Evolutionary conservation across 2,797 vertebrate genomes (phyloP).

Genomic region (Sphenopsis melanotis): DNA sequence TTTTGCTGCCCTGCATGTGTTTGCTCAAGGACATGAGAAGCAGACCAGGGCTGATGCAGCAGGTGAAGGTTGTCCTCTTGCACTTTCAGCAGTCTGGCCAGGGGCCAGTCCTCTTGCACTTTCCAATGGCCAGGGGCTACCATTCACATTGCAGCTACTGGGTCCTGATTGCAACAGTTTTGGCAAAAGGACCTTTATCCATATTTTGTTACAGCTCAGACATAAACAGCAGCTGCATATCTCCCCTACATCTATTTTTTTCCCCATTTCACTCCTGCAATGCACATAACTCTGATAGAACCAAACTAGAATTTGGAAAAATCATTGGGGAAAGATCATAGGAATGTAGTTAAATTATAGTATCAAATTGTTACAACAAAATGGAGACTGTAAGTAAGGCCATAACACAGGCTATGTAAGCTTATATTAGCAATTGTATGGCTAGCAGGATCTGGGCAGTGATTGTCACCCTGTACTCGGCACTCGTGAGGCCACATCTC

Average conservation of each 20-base stretch:
- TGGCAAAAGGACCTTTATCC: background rate
- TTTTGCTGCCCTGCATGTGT: background rate
- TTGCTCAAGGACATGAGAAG: background rate
- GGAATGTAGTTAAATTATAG: background rate
- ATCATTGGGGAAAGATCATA: background rate
- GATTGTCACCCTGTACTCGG: fast-evolving
- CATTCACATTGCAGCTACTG: background rate
- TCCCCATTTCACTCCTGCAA: background rate
- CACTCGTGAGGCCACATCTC: fast-evolving
- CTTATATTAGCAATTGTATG: background rate
- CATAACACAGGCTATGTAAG: background rate
- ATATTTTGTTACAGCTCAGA: background rate
- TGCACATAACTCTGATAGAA: background rate
- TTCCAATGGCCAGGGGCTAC: background rate
- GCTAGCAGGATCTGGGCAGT: background rate
- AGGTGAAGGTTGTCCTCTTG: background rate
- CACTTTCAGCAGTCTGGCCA: background rate
- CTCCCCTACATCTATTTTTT: background rate
- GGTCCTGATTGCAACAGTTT: background rate
- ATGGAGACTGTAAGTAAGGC: background rate
- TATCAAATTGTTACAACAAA: background rate
- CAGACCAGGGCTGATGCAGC: background rate
- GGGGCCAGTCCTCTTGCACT: background rate
- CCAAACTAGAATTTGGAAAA: background rate
- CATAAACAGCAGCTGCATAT: background rate